Evolutionary conservation across 2,113 vertebrate genomes (phyloP).

Genomic region (Protomyctophum bolini): DNA sequence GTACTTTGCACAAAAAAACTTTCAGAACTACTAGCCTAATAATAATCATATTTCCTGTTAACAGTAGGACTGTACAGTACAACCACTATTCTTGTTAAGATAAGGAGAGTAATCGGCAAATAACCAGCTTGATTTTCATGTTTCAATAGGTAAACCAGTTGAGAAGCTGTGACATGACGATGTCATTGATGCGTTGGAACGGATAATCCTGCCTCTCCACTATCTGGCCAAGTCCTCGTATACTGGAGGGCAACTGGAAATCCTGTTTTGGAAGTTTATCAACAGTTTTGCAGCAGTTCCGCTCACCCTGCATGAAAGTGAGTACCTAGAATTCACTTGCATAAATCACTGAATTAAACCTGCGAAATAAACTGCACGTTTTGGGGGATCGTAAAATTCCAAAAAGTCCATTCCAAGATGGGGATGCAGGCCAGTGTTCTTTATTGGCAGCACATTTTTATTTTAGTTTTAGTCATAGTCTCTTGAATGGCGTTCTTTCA

Average conservation of each 20-base stretch:
- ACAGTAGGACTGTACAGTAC: no score
- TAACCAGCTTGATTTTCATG: constrained; percentile 40
- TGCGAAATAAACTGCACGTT: background rate
- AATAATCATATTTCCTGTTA: no score
- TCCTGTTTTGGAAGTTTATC: constrained; percentile 46
- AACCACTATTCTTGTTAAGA: background rate
- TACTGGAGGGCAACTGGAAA: constrained; percentile 48
- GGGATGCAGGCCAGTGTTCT: no score
- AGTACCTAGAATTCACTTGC: background rate
- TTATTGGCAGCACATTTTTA: no score
- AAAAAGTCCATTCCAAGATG: no score
- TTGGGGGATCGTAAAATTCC: no score
- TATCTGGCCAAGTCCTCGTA: constrained; percentile 52
- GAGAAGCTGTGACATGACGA: constrained; percentile 59
- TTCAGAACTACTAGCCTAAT: no score
- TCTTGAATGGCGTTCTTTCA: no score
- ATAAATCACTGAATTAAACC: background rate
- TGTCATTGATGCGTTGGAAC: constrained; percentile 62
- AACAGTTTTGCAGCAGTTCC: constrained; percentile 31
- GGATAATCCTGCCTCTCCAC: constrained; percentile 62
- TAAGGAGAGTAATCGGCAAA: constrained; percentile 27
- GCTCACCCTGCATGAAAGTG: background rate
- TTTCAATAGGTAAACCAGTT: constrained; percentile 48
- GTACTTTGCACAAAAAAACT: no score
- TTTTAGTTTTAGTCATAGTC: no score